phyloP scores from a whole-genome alignment of 2,113 vertebrate genomes.

The Panthera leo region DNA sequence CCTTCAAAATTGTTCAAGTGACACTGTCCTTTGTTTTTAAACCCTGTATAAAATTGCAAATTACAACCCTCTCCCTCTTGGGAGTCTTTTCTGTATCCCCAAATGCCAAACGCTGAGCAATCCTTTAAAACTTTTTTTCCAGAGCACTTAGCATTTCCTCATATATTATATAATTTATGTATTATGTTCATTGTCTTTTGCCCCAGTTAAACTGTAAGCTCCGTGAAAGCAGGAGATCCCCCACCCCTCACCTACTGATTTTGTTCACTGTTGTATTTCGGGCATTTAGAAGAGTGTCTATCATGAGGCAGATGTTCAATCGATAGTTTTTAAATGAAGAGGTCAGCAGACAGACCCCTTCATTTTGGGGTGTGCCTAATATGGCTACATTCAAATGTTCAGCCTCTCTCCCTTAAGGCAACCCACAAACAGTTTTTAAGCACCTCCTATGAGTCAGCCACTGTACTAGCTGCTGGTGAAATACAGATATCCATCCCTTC shows the following conservation, averaged over 20 bases:
- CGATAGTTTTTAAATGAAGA: constrained; percentile 10
- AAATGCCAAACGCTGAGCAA: background rate
- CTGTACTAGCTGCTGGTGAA: background rate
- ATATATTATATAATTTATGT: background rate
- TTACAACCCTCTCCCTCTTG: background rate
- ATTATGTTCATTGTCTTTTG: constrained; percentile 7
- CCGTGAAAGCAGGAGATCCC: background rate
- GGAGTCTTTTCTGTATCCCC: background rate
- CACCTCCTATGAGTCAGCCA: background rate
- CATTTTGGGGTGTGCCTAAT: background rate
- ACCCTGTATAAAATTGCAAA: constrained; percentile 45
- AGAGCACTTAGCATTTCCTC: background rate
- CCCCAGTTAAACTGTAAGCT: background rate
- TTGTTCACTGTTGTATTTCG: background rate
- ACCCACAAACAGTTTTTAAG: background rate
- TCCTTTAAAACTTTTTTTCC: background rate
- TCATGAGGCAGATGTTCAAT: background rate
- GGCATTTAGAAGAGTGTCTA: background rate
- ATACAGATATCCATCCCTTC: background rate
- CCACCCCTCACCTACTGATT: background rate
- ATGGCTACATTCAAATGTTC: background rate
- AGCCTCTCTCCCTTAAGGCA: background rate
- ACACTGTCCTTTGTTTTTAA: background rate
- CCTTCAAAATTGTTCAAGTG: constrained; percentile 14
- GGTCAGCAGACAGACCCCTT: background rate